Evolutionary conservation across 2,797 vertebrate species (phyloP).

Genomic region (Enteromius viviparus): DNA sequence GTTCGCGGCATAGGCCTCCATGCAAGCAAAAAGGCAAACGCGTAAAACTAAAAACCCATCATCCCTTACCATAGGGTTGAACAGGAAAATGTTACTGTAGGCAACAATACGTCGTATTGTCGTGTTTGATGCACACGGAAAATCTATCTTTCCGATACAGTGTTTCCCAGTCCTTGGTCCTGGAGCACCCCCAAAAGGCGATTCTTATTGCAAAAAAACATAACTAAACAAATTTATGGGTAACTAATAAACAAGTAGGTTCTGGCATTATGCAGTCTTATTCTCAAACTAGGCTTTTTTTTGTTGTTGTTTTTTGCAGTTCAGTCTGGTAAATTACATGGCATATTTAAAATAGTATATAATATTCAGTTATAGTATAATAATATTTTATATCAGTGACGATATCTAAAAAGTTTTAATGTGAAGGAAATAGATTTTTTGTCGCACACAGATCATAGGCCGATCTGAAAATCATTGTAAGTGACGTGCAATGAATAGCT

Average conservation of each 20-base stretch:
- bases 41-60: neutral
- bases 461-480: neutral
- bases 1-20: neutral
- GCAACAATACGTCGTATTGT: neutral
- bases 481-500: neutral
- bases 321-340: neutral
- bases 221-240: neutral
- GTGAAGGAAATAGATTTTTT: neutral
- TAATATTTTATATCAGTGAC: neutral
- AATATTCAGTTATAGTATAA: too few species aligned
- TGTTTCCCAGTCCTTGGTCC: neutral
- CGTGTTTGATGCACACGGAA: neutral
- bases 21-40: neutral
- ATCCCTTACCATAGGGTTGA: neutral
- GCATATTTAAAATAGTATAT: too few species aligned
- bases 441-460: neutral
- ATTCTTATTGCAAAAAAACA: neutral
- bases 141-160: neutral
- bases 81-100: neutral
- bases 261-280: neutral
- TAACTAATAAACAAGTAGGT: neutral
- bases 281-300: neutral
- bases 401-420: neutral
- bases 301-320: neutral
- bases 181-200: conserved; percentile 18